Conservation (phyloP, 2,888 invertebrate genomes). For the Dynastes hyllus region DNA sequence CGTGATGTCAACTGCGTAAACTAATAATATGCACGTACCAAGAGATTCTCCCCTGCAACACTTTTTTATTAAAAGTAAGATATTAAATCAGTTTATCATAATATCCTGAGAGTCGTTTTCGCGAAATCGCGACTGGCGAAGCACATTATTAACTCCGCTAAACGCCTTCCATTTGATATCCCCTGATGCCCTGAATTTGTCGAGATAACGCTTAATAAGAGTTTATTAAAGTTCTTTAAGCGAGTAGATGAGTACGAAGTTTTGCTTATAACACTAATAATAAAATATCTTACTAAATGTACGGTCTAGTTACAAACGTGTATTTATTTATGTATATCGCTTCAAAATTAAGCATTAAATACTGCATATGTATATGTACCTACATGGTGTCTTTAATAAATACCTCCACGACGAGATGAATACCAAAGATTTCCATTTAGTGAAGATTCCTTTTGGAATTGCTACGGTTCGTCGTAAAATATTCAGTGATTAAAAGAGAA, state of each 20-base stretch:
- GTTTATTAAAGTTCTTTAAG: constrained; percentile 53
- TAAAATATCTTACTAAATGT: constrained; percentile 14
- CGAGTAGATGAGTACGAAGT: background rate
- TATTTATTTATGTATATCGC: background rate
- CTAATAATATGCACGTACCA: constrained; percentile 48
- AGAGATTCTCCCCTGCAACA: constrained; percentile 29
- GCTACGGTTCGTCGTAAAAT: too few species aligned
- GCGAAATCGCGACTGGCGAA: constrained; percentile 60
- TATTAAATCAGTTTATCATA: constrained; percentile 69
- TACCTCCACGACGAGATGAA: too few species aligned
- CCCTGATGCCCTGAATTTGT: constrained; percentile 53
- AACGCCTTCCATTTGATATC: constrained; percentile 63
- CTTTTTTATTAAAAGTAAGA: constrained; percentile 65
- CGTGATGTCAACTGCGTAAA: constrained; percentile 45
- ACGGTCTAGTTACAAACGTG: background rate
- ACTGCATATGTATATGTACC: too few species aligned
- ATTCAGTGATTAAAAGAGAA: too few species aligned
- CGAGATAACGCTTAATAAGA: constrained; percentile 57
- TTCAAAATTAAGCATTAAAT: too few species aligned
- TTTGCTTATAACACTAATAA: background rate
- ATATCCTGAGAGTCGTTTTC: constrained; percentile 64
- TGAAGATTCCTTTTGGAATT: too few species aligned
- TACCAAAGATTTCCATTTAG: too few species aligned
- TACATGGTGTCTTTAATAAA: too few species aligned
- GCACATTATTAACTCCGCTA: constrained; percentile 65